These are phyloP conservation scores for Pentalonia nigronervosa DNA, from an alignment of 1,140 invertebrate species.

Conservation along the genomic window DNA sequence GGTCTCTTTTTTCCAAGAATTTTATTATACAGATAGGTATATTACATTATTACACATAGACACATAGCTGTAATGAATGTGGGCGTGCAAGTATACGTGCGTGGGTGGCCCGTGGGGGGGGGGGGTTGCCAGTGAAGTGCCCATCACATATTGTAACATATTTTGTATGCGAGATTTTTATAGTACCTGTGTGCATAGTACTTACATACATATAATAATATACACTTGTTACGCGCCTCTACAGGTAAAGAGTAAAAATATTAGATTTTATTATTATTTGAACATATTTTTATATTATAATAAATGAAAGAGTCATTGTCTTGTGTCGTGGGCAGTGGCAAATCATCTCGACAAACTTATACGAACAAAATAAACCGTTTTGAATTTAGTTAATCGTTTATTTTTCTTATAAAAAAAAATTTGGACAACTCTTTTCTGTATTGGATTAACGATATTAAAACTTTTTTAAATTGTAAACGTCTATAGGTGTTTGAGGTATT, in stretches of 20 bases:
- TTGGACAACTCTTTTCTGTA: neutral
- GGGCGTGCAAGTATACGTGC: neutral
- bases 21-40: neutral
- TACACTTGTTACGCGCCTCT: neutral
- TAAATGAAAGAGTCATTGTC: neutral
- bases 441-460: neutral
- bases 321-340: neutral
- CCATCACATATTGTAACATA: neutral
- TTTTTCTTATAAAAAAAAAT: neutral
- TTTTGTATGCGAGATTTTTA: neutral
- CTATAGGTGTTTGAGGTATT: no score
- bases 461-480: neutral
- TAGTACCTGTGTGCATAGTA: neutral
- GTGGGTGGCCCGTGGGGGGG: neutral
- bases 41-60: neutral
- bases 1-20: neutral
- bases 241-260: neutral
- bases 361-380: neutral
- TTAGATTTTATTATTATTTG: neutral
- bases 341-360: neutral
- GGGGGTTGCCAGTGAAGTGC: neutral
- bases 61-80: neutral
- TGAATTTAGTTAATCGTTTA: neutral
- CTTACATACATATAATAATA: neutral
- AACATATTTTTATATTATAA: neutral